phyloP scores from a whole-genome alignment of 2,888 invertebrate species.

The Crematogaster levior region DNA sequence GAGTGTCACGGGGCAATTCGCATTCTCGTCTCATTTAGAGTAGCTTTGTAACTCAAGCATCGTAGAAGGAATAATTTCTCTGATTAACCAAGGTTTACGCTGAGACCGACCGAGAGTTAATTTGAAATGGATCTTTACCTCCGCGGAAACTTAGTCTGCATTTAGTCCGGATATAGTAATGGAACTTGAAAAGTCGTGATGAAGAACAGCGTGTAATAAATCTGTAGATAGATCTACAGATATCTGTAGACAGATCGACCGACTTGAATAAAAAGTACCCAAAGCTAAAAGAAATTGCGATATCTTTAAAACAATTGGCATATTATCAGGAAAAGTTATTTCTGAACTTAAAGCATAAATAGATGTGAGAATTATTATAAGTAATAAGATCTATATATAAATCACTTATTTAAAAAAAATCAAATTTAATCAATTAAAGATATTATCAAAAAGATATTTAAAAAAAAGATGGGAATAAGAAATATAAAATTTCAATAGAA shows the following conservation, averaged over 20 bases:
- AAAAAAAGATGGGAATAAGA: neutral
- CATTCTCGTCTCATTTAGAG: conserved; percentile 45
- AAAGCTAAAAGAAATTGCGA: neutral
- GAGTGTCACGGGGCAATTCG: conserved; percentile 24
- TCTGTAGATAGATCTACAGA: neutral
- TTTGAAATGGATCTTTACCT: conserved; percentile 28
- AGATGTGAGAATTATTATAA: neutral
- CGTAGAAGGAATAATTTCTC: conserved; percentile 47
- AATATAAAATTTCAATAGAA: neutral
- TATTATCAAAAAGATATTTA: too few species aligned
- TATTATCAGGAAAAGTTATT: neutral
- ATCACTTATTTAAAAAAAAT: neutral
- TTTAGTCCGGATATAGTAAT: conserved; percentile 23
- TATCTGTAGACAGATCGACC: neutral
- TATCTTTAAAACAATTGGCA: neutral
- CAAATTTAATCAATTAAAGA: neutral
- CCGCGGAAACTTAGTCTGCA: conserved; percentile 22
- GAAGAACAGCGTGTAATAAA: neutral
- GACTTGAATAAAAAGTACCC: neutral
- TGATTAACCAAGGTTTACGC: conserved; percentile 41
- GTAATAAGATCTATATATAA: neutral
- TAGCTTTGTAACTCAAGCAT: conserved; percentile 47
- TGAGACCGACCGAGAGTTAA: conserved; percentile 36
- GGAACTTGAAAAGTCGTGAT: neutral
- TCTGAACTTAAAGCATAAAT: neutral